Percentiles rank a stretch among this genome's conserved stretches.
These are phyloP conservation scores for Platycheirus rosarum DNA, from an alignment of 2,888 invertebrate genomes.

Conservation along the genomic window DNA sequence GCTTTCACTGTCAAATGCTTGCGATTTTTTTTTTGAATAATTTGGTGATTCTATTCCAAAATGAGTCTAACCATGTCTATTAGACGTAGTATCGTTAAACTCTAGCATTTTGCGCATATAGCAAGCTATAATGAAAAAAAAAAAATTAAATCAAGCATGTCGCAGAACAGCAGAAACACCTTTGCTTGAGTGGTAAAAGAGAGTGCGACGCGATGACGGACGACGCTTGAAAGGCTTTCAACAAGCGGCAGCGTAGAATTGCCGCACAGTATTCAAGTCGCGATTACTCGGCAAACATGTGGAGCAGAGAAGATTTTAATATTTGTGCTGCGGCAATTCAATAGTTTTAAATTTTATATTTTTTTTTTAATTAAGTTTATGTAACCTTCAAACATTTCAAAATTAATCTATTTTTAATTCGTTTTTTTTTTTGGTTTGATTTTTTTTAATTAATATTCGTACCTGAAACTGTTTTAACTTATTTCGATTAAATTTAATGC, in stretches of 20 bases:
- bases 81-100: constrained; percentile 4
- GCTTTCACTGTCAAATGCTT: constrained; percentile 50
- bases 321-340: constrained; percentile 39
- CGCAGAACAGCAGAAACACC: constrained; percentile 50
- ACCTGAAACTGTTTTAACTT: constrained; percentile 42
- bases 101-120: constrained; percentile 43
- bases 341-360: constrained; percentile 41
- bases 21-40: constrained; percentile 44
- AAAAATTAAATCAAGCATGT: constrained; percentile 74
- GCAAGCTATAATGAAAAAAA: constrained; percentile 29
- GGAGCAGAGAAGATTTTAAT: constrained; percentile 62
- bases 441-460: constrained; percentile 50
- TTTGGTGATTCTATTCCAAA: constrained; percentile 38
- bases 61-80: constrained; percentile 51
- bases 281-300: constrained; percentile 82
- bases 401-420: constrained; percentile 59
- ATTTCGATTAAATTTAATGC: constrained; percentile 22
- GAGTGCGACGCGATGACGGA: constrained; percentile 41
- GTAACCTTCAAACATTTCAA: constrained; percentile 53
- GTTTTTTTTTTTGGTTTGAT: constrained; percentile 31
- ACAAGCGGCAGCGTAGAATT: constrained; percentile 42
- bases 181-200: constrained; percentile 70
- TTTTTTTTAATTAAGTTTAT: constrained; percentile 40
- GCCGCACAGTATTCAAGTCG: constrained; percentile 79
- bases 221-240: constrained; percentile 52